Evolutionary conservation across 2,888 invertebrate genomes (phyloP), one percentile per base, ranked within the genome.

Genomic region (Stratiomys singularior): DNA sequence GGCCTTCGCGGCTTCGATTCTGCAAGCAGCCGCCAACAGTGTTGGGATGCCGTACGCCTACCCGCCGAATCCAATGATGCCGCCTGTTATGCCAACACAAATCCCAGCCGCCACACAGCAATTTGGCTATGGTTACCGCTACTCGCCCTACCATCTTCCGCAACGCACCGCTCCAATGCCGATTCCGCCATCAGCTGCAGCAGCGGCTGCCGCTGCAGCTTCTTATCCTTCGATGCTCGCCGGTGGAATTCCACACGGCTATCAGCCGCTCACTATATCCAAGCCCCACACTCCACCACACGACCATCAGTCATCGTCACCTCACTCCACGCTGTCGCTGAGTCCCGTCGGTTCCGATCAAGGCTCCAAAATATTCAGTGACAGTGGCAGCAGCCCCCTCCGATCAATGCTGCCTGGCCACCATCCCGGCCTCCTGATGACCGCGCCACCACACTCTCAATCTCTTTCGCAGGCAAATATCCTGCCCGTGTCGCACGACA

Each of bases 1-100:
- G 0, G 93, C 96, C 0, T 92, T 98, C 83, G 97, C 97, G 4
- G 97, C 97, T 1, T 94, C 97, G 46, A 91, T 98, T 9, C 90
- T 97, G 1, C 97, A 97, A 84, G 97, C 97, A 0, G 95, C 96
- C 0, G 94, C 94, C 7, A 93, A 92, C 1, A 91, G 92, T 11
- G 92, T 92, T 11, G 90, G 91, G 69, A 88, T 92, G 77, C 91
- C 92, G 1, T 91, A 91, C 84, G 90, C 89, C 0, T 90, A 90
- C 80, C 90, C 90, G 84, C 91, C 89, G 79, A 92, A 88, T 81
- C 89, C 83, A 83, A 84, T 88, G 88, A 84, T 88, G 86, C 83
- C 83, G 86, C 80, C 85, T 89, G 91, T 91, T 13, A 76, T 88
- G 88, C 79, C 88, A 87, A 84, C 90, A 91, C 63, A 90, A 88